Evolutionary conservation across 1,140 invertebrate species (phyloP).

Genomic region (Daktulosphaira vitifoliae): DNA sequence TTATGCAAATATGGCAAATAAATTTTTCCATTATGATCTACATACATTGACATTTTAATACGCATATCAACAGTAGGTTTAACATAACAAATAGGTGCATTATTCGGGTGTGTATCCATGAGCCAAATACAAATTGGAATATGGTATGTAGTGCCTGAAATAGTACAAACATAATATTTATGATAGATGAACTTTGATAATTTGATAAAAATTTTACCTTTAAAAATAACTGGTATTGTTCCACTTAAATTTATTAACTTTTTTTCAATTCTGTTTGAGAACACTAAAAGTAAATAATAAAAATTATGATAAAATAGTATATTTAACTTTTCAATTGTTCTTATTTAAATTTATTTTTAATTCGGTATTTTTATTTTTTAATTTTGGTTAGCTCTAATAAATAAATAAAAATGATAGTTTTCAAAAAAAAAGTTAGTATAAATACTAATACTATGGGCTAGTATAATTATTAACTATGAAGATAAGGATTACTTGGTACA

Average conservation of each 20-base stretch:
- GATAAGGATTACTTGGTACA: too few relatives aligned
- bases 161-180: too few relatives aligned
- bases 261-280: slow-evolving; percentile 78
- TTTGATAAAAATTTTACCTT: slow-evolving; percentile 58
- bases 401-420: too few relatives aligned
- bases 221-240: slow-evolving; percentile 86
- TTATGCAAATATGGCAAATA: slow-evolving; percentile 95
- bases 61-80: slow-evolving; percentile 91
- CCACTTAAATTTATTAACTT: slow-evolving; percentile 78
- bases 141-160: slow-evolving; percentile 73
- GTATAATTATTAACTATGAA: too few relatives aligned
- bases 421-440: too few relatives aligned
- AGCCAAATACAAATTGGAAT: slow-evolving; percentile 96
- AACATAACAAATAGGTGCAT: slow-evolving; percentile 96
- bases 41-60: slow-evolving; percentile 87
- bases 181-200: not conserved
- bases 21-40: slow-evolving; percentile 91
- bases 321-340: too few relatives aligned
- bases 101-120: slow-evolving; percentile 92
- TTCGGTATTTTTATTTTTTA: too few relatives aligned
- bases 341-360: too few relatives aligned
- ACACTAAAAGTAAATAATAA: slow-evolving; percentile 56
- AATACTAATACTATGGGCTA: too few relatives aligned
- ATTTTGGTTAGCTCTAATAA: too few relatives aligned
- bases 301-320: slow-evolving; percentile 37